Evolutionary conservation across 2,888 invertebrate species (phyloP).

Genomic region (Hydropsyche betteni): DNA sequence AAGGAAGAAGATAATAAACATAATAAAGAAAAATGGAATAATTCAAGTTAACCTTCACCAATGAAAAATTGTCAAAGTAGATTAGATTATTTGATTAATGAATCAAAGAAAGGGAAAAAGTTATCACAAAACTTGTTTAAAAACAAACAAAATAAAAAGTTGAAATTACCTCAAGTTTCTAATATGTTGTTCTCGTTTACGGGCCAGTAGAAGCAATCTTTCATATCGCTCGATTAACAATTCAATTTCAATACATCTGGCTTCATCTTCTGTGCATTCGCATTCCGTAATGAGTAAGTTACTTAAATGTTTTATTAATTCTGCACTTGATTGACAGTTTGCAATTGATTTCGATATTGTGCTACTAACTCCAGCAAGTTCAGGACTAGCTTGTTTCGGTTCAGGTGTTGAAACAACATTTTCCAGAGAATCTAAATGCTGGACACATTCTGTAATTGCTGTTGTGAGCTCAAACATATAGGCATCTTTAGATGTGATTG

Average conservation of each 20-base stretch:
- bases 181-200: conserved; percentile 78
- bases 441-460: conserved; percentile 77
- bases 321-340: conserved; percentile 81
- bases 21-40: background rate
- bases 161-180: conserved; percentile 76
- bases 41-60: conserved; percentile 29
- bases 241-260: conserved; percentile 72
- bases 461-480: conserved; percentile 79
- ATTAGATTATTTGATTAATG: background rate
- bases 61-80: background rate
- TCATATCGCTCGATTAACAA: conserved; percentile 74
- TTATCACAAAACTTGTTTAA: conserved; percentile 54
- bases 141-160: conserved; percentile 12
- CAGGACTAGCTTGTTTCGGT: conserved; percentile 64
- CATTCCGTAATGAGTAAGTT: conserved; percentile 79
- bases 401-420: conserved; percentile 70
- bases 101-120: background rate
- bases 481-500: conserved; percentile 83
- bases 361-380: conserved; percentile 71
- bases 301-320: conserved; percentile 82
- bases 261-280: conserved; percentile 72
- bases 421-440: conserved; percentile 73
- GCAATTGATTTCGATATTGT: conserved; percentile 80
- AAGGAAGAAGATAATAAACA: background rate
- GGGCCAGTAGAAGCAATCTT: conserved; percentile 73